Conservation (phyloP, 2,113 vertebrate species). For the Pluvianellus socialis region DNA sequence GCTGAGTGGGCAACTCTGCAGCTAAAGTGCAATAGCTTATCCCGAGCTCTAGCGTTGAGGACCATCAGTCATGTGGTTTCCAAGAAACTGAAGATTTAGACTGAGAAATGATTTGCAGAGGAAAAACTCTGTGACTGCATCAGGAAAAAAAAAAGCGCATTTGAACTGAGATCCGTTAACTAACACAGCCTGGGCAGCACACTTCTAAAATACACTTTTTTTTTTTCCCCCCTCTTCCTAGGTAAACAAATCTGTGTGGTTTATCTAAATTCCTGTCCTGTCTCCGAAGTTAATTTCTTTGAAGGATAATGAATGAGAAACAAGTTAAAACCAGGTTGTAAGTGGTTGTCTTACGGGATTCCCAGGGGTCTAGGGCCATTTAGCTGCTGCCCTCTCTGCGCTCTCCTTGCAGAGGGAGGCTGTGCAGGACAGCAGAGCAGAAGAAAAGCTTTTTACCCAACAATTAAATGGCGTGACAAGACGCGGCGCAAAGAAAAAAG, state of each 20-base stretch:
- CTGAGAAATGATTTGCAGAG: slow-evolving; percentile 14
- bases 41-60: neutral
- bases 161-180: neutral
- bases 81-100: slow-evolving; percentile 42
- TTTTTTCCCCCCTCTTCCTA: neutral
- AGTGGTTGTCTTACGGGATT: neutral
- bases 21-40: slow-evolving; percentile 40
- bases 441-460: neutral
- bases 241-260: neutral
- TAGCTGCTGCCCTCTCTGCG: neutral
- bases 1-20: slow-evolving; percentile 51
- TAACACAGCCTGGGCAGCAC: neutral
- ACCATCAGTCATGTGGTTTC: slow-evolving; percentile 54
- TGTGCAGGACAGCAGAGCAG: neutral
- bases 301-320: neutral
- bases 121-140: neutral
- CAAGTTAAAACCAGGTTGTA: neutral
- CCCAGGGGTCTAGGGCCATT: neutral
- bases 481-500: neutral
- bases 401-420: neutral
- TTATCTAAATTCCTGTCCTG: neutral
- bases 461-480: slow-evolving; percentile 22
- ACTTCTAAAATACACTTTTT: neutral
- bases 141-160: neutral
- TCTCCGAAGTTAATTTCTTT: neutral